Evolutionary conservation across 2,888 invertebrate genomes (phyloP).

Genomic region (Yponomeuta cagnagella): DNA sequence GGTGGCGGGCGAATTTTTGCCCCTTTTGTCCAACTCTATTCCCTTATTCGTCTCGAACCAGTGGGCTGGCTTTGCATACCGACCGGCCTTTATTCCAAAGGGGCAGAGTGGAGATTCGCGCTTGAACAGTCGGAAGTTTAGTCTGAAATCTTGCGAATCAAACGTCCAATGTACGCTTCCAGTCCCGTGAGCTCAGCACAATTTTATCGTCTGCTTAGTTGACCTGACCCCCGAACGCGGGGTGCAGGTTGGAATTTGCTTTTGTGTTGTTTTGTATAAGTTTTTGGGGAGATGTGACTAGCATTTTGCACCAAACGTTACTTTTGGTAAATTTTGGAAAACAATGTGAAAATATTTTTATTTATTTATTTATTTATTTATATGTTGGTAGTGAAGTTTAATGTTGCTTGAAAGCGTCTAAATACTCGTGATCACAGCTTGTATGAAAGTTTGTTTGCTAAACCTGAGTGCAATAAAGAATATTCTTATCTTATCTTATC

Average conservation of each 20-base stretch:
- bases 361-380: too few relatives aligned
- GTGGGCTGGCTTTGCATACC: background rate
- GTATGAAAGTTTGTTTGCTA: too few relatives aligned
- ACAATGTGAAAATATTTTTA: too few relatives aligned
- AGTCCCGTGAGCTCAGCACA: background rate
- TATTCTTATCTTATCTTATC: too few relatives aligned
- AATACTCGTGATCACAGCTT: too few relatives aligned
- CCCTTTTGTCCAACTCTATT: conserved; percentile 1
- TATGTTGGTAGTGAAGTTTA: too few relatives aligned
- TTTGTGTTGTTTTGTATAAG: too few relatives aligned
- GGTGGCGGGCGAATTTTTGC: conserved; percentile 1
- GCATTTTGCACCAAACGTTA: too few relatives aligned
- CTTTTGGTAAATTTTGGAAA: too few relatives aligned
- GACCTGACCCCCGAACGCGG: background rate
- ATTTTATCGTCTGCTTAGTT: conserved; percentile 1
- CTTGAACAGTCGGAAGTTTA: background rate
- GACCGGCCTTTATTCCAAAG: background rate
- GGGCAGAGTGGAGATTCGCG: background rate
- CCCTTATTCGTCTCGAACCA: background rate
- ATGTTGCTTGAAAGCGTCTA: too few relatives aligned
- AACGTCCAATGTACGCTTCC: background rate
- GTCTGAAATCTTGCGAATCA: background rate
- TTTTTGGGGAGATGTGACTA: too few relatives aligned
- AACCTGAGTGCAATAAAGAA: too few relatives aligned
- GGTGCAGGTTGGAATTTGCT: background rate